A percentile compares a stretch with the other conserved stretches of the same genome.
Evolutionary conservation across 2,113 vertebrate genomes (phyloP).

Genomic region (Pachypanchax playfairii): DNA sequence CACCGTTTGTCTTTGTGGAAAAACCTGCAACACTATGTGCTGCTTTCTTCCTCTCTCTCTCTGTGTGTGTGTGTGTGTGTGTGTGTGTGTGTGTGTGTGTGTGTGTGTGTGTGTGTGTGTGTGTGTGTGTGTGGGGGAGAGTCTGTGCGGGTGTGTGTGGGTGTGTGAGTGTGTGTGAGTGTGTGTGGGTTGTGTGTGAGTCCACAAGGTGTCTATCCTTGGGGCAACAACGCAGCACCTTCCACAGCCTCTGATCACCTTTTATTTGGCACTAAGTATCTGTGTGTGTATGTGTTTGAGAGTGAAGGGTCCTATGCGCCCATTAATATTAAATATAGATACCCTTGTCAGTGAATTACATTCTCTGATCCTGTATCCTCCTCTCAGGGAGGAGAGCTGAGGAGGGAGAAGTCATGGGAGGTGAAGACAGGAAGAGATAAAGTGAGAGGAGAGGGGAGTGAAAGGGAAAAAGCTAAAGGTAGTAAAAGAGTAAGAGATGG

Average conservation of each 20-base stretch:
- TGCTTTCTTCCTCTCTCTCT: slow-evolving; percentile 31
- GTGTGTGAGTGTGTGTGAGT: slow-evolving; percentile 88
- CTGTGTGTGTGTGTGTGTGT: slow-evolving; percentile 32
- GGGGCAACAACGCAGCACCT: slow-evolving; percentile 70
- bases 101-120: slow-evolving; percentile 42
- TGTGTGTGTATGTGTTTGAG: slow-evolving; percentile 51
- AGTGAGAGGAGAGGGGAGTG: slow-evolving; percentile 37
- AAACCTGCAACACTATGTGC: slow-evolving; percentile 23
- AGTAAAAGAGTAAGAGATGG: slow-evolving; percentile 18
- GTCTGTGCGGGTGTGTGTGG: slow-evolving; percentile 82
- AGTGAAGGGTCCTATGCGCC: slow-evolving; percentile 83
- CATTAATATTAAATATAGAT: slow-evolving; percentile 99
- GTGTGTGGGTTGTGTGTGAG: slow-evolving; percentile 57
- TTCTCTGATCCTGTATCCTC: slow-evolving; percentile 86
- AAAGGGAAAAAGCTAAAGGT: slow-evolving; percentile 18
- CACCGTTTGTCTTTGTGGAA: slow-evolving; percentile 42
- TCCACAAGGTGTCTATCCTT: slow-evolving; percentile 90
- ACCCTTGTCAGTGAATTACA: slow-evolving; percentile 97
- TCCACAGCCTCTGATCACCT: slow-evolving; percentile 85
- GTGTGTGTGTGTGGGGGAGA: slow-evolving; percentile 73
- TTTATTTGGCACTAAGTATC: slow-evolving; percentile 87
- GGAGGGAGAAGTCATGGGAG: slow-evolving; percentile 53
- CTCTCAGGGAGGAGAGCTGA: slow-evolving; percentile 75
- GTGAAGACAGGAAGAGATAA: slow-evolving; percentile 63
- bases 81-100: slow-evolving; percentile 4